Evolutionary conservation across 2,888 invertebrate species (phyloP).

Genomic region (Drosophila diplacantha): DNA sequence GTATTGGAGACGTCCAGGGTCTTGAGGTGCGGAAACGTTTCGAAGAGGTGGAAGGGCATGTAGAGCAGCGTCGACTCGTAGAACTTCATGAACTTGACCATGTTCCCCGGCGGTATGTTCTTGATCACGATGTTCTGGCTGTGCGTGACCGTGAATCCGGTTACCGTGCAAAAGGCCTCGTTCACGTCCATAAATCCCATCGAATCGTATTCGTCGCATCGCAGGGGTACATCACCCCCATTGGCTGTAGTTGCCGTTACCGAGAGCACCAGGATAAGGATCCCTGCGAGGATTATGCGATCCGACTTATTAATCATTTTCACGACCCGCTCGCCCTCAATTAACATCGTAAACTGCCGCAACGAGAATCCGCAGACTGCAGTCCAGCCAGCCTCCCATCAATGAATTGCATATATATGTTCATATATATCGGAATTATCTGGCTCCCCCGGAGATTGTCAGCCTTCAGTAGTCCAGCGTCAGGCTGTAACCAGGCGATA

Average conservation of each 20-base stretch:
- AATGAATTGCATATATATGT: conserved; percentile 8
- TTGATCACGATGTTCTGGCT: conserved; percentile 75
- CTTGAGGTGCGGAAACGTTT: conserved; percentile 70
- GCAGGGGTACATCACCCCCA: conserved; percentile 73
- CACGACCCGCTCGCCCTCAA: conserved; percentile 42
- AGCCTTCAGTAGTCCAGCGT: conserved; percentile 15
- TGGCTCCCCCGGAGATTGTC: conserved; percentile 11
- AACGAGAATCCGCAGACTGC: conserved; percentile 2
- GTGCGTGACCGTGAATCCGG: conserved; percentile 75
- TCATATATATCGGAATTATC: conserved; percentile 13
- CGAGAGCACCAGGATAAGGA: conserved; percentile 10
- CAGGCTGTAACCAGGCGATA: conserved; percentile 37
- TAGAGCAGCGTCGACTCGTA: conserved; percentile 76
- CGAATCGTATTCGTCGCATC: conserved; percentile 76
- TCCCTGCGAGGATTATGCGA: conserved; percentile 1
- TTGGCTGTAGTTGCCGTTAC: neutral
- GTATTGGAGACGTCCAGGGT: conserved; percentile 75
- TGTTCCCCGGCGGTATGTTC: conserved; percentile 65
- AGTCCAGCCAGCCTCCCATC: conserved; percentile 19
- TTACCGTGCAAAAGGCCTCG: conserved; percentile 75
- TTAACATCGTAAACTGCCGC: conserved; percentile 43
- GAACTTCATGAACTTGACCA: conserved; percentile 77
- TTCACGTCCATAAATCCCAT: conserved; percentile 69
- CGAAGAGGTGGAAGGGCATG: conserved; percentile 76
- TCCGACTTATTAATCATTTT: conserved; percentile 33